These are phyloP conservation scores for Ailuropoda melanoleuca DNA, from an alignment of 2,113 vertebrate genomes.

Conservation along the genomic window DNA sequence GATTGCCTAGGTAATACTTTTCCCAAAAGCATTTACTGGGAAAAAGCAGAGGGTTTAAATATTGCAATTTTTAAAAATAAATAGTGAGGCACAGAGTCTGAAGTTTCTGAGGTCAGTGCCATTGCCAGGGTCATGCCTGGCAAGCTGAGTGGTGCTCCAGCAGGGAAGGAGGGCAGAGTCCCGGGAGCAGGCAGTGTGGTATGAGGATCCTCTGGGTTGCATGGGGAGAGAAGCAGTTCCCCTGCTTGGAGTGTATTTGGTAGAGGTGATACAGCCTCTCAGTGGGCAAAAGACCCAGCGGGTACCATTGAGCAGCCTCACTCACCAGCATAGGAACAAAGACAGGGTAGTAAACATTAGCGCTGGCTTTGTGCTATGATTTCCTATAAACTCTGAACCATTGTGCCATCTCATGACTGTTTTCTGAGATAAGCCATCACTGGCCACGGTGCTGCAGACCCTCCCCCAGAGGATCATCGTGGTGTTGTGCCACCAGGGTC, in stretches of 20 bases:
- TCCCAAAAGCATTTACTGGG: too few relatives aligned
- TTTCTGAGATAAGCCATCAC: neutral
- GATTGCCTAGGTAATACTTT: too few relatives aligned
- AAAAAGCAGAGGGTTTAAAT: neutral
- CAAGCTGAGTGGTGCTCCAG: too few relatives aligned
- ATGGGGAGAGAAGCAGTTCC: neutral
- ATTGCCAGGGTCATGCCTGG: neutral
- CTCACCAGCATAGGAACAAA: neutral
- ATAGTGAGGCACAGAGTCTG: neutral
- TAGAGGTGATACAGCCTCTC: neutral
- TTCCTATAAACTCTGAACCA: neutral
- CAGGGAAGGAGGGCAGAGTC: neutral
- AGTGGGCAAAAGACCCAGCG: neutral
- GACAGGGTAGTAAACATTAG: neutral
- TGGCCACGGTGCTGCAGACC: neutral
- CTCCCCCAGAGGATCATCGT: neutral
- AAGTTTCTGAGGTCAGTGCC: neutral
- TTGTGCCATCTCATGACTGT: neutral
- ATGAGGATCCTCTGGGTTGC: neutral
- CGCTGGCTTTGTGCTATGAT: neutral
- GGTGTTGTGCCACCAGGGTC: neutral
- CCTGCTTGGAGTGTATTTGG: neutral
- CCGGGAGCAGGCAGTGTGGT: neutral
- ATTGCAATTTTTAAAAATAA: neutral
- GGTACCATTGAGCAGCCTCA: neutral